These are phyloP conservation scores for Lasioglossum baleicum DNA, from an alignment of 1,140 invertebrate species.

Conservation along the genomic window DNA sequence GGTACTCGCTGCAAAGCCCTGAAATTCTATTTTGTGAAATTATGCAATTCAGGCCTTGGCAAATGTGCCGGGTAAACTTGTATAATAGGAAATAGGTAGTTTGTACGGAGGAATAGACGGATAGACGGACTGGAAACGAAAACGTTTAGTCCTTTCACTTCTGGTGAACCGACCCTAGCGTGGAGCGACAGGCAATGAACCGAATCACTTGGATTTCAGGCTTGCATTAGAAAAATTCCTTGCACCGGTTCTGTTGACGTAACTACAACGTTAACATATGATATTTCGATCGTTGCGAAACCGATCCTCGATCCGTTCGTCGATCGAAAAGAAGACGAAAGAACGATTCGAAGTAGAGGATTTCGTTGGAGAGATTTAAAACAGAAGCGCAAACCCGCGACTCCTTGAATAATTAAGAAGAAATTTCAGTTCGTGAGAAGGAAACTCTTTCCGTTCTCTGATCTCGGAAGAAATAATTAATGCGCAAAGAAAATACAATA, in stretches of 20 bases:
- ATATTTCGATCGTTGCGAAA: slow-evolving; percentile 29
- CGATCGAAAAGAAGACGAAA: too few relatives aligned
- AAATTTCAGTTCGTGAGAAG: slow-evolving; percentile 38
- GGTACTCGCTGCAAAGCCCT: not conserved
- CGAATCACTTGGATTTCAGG: slow-evolving; percentile 33
- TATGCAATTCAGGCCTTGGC: too few relatives aligned
- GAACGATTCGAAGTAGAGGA: too few relatives aligned
- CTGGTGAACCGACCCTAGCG: slow-evolving; percentile 16
- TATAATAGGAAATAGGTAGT: too few relatives aligned
- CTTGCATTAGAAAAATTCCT: not conserved
- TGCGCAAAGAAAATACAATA: slow-evolving; percentile 41
- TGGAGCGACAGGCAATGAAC: slow-evolving; percentile 38
- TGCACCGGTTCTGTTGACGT: slow-evolving; percentile 41
- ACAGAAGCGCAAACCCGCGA: too few relatives aligned
- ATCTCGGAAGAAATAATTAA: slow-evolving; percentile 33
- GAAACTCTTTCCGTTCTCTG: slow-evolving; percentile 27
- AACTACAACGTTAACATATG: slow-evolving; percentile 16
- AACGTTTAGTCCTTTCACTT: slow-evolving; percentile 51
- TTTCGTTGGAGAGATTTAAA: too few relatives aligned
- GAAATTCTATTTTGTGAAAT: too few relatives aligned
- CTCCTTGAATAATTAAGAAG: slow-evolving; percentile 13
- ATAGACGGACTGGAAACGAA: not conserved
- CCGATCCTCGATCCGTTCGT: too few relatives aligned
- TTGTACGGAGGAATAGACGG: too few relatives aligned
- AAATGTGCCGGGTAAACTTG: too few relatives aligned